A percentile compares a stretch with the other conserved stretches of the same genome.
phyloP scores from a whole-genome alignment of 2,113 vertebrate genomes.

The Mesocricetus auratus region DNA sequence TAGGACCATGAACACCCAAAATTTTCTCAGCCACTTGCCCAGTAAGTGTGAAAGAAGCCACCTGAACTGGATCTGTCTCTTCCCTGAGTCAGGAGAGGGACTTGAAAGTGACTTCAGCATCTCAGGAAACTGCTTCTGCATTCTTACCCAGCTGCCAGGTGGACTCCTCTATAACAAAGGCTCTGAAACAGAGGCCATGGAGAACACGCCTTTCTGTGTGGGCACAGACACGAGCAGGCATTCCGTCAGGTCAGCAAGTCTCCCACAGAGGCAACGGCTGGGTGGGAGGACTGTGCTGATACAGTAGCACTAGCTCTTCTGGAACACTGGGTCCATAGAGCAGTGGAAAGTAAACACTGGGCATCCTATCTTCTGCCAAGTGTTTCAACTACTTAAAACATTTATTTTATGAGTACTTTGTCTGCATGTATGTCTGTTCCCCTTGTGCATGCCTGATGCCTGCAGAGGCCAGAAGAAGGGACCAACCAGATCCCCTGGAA shows the following conservation, averaged over 20 bases:
- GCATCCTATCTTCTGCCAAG: not conserved
- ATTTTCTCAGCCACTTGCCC: not conserved
- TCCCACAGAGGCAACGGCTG: conserved; percentile 30
- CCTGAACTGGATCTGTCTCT: not conserved
- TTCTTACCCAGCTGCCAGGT: conserved; percentile 31
- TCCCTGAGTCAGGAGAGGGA: not conserved
- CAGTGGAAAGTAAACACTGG: not conserved
- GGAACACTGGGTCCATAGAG: conserved; percentile 18
- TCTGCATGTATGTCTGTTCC: no score
- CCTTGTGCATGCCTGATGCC: not conserved
- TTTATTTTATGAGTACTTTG: not conserved
- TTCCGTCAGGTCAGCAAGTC: conserved; percentile 50
- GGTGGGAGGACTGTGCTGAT: conserved; percentile 31
- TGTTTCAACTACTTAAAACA: not conserved
- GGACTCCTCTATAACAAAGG: conserved; percentile 31
- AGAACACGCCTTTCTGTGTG: not conserved
- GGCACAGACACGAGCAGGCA: conserved; percentile 24
- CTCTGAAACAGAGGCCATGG: not conserved
- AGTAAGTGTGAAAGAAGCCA: not conserved
- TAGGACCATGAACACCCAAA: not conserved
- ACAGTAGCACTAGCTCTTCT: not conserved
- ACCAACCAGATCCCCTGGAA: not conserved
- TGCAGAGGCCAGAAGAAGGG: not conserved
- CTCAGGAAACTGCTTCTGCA: not conserved
- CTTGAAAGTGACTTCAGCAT: not conserved